These are phyloP conservation scores for Himantopus leucocephalus DNA, from an alignment of 2,113 vertebrate genomes.

Conservation along the genomic window DNA sequence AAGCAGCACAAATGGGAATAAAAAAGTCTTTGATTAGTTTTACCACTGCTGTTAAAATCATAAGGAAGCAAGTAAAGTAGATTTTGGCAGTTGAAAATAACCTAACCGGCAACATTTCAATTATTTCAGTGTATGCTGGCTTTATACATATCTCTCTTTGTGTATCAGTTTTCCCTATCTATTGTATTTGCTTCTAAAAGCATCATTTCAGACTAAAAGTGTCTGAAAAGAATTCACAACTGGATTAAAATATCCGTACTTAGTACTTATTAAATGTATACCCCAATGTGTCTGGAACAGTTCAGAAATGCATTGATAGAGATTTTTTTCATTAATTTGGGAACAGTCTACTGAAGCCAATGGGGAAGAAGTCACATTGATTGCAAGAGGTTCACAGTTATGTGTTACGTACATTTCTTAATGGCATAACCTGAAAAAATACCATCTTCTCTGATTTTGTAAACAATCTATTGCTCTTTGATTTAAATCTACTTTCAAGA, in stretches of 20 bases:
- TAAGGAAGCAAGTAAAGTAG: not conserved
- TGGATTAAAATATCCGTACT: not conserved
- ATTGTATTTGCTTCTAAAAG: not conserved
- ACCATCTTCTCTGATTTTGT: not conserved
- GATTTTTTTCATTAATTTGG: not conserved
- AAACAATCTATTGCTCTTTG: not conserved
- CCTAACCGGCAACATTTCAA: not conserved
- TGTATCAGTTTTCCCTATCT: not conserved
- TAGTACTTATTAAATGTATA: not conserved
- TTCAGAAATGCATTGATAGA: not conserved
- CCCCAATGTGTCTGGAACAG: not conserved
- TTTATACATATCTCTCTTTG: not conserved
- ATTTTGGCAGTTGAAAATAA: not conserved
- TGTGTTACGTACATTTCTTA: not conserved
- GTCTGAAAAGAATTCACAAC: not conserved
- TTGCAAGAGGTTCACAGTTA: not conserved
- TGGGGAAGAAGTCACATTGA: not conserved
- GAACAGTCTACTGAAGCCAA: not conserved
- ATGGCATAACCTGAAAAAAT: not conserved
- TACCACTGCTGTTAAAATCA: not conserved
- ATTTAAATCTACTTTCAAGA: not conserved
- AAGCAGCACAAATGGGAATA: not conserved
- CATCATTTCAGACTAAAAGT: not conserved
- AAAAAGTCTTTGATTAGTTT: not conserved
- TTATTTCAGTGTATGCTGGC: not conserved